A percentile compares a stretch with the other conserved stretches of the same genome.
These are phyloP conservation scores for Coreoperca whiteheadi DNA, from an alignment of 2,113 vertebrate species.

Conservation along the genomic window DNA sequence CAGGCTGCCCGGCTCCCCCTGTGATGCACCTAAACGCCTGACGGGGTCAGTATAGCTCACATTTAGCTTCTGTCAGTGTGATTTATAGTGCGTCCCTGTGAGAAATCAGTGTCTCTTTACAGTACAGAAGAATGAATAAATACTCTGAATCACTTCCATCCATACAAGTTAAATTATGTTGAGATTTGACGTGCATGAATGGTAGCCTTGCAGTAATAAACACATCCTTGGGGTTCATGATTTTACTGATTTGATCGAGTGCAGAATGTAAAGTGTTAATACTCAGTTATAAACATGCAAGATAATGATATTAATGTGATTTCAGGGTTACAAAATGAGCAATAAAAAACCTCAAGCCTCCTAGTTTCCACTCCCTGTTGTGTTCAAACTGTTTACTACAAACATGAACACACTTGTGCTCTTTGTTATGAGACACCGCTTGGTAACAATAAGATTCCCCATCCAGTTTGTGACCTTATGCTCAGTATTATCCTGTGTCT, in stretches of 20 bases:
- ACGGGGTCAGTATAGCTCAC: slow-evolving; percentile 69
- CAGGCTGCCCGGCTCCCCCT: slow-evolving; percentile 22
- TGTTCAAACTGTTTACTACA: background rate
- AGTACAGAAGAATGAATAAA: slow-evolving; percentile 20
- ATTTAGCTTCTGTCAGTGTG: slow-evolving; percentile 26
- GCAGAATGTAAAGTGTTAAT: slow-evolving; percentile 3
- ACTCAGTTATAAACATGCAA: slow-evolving; percentile 14
- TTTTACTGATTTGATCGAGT: slow-evolving; percentile 1
- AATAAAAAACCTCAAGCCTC: slow-evolving; percentile 43
- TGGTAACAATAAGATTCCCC: background rate
- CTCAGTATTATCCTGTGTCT: slow-evolving; percentile 16
- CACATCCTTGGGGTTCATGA: background rate
- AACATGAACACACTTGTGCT: background rate
- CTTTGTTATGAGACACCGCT: background rate
- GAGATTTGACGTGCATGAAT: background rate
- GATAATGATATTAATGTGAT: slow-evolving; percentile 21
- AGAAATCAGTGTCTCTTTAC: slow-evolving; percentile 33
- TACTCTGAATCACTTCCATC: slow-evolving; percentile 1
- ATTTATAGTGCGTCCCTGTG: slow-evolving; percentile 42
- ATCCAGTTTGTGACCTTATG: slow-evolving; percentile 25
- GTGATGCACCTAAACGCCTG: slow-evolving; percentile 51
- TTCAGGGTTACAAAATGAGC: slow-evolving; percentile 44
- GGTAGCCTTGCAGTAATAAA: background rate
- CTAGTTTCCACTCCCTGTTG: background rate
- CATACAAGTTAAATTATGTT: background rate